Base-by-base conservation (phyloP, 1,140 invertebrate genomes). In the Psix sp. region DNA sequence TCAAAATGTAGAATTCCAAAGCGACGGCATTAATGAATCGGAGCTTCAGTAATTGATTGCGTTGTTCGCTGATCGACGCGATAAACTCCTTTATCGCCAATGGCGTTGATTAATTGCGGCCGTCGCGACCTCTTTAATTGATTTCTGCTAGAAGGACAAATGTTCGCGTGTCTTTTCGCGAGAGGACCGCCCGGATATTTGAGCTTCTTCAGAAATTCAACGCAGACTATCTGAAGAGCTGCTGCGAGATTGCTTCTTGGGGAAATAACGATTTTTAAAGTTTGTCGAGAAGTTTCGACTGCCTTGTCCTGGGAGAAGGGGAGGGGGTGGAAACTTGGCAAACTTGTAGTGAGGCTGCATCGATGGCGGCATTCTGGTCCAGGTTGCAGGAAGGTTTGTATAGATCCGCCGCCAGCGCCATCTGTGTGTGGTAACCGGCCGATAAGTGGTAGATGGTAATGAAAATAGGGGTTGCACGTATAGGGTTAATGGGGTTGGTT, bases 181-280 rank as follows among this genome's bases (percentile, higher is more conserved):
- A 40, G 21, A 11, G 20, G 42, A n/a, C n/a, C 11, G 35, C 62
- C 17, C 17, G 35, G 26, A 35, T 33, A 17, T 48, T 38, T 15
- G 48, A 9, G 16, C 51, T 29, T 71, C 48, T 60, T 71, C 48
- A 60, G 49, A 42, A 72, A 72, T 68, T 57, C 67, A 67, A 52
- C 26, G 46, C 67, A 20, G 43, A 59, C 38, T 63, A 72, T 72
- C 40, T 56, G 57, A 65, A 56, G 43, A 45, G 62, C 63, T 59
- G 67, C 56, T 76, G 35, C 57, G 49, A 71, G 67, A 76, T 76
- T 72, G 67, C 67, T 72, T 74, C 67, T 74, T 67, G 71, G 79
- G 76, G 67, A 78, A 78, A 78, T 84, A 84, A 83, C 83, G 83
- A 84, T 84, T 84, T 84, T 83, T 83, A 84, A 83, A 84, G 76